Evolutionary conservation across 2,797 vertebrate genomes (phyloP), one percentile per base, ranked within the genome.

Genomic region (Nyctibius grandis): DNA sequence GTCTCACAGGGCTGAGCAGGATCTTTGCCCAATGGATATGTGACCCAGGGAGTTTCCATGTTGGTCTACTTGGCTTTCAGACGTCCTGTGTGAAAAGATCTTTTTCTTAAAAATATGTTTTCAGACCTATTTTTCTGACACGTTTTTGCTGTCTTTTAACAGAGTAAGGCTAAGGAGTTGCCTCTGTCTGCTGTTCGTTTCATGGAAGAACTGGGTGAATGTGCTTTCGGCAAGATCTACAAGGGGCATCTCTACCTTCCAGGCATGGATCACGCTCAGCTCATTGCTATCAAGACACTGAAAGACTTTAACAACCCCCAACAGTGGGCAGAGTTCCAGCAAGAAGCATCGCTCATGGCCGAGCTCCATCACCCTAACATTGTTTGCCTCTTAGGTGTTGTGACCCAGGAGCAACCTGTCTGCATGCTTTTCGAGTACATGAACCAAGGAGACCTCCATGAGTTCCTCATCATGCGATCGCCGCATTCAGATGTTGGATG

Each of bases 391-490:
- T 97, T 99, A 45, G 99, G 99, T 2, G 98, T 99, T 26, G 99
- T 99, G 88, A 99, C 98, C 9, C 99, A 99, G 97, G 99, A 99
- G 65, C 99, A 99, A 86, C 99, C 99, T 0, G 98, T 99, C 95
- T 99, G 99, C 89, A 98, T 99, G 98, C 98, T 99, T 9, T 99
- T 99, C 20, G 99, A 99, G 96, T 99, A 99, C 91, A 98, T 98
- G 94, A 99, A 99, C 80, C 99, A 99, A 80, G 99, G 99, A 4
- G 99, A 99, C 97, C 99, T 99, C 61, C 99, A 99, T 2, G 99
- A 99, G 98, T 99, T 99, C 96, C 99, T 99, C 96, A 99, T 99
- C 89, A 99, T 99, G 99, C 98, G 99, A 7, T 99, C 99, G 0
- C 99, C 99, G 0, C 99, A 99, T 97, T 99, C 99, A 0, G 99